Conservation (phyloP, 2,113 vertebrate species). For the Bubo blakistoni region DNA sequence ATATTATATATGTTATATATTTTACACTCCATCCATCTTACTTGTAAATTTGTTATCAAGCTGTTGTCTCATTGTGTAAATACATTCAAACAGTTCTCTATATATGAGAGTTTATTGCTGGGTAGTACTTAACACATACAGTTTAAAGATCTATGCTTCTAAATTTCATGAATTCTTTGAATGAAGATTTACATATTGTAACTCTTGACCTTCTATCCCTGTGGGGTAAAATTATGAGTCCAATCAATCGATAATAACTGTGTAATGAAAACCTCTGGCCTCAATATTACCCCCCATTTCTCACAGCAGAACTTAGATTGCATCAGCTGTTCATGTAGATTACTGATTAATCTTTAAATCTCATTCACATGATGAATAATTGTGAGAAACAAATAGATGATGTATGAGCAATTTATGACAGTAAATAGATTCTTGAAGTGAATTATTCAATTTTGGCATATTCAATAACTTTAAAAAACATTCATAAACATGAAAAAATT, state of each 20-base stretch:
- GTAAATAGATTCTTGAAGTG: background rate
- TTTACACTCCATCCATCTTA: background rate
- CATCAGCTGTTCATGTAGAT: background rate
- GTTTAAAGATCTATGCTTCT: background rate
- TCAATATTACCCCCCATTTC: background rate
- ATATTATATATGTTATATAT: background rate
- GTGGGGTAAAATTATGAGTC: background rate
- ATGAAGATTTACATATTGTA: background rate
- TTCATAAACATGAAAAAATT: background rate
- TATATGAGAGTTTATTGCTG: background rate
- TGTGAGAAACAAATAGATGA: background rate
- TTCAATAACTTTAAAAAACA: background rate
- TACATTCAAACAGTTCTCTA: background rate
- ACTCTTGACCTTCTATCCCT: background rate
- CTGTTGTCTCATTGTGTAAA: background rate
- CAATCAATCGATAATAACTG: background rate
- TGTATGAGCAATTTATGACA: background rate
- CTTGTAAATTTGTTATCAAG: background rate
- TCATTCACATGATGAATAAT: background rate
- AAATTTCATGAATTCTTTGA: background rate
- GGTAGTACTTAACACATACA: no score
- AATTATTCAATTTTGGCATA: background rate
- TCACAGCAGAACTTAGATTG: background rate
- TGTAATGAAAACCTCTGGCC: background rate
- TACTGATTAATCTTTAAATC: background rate